These are phyloP conservation scores for Julus scandinavius DNA, from an alignment of 2,888 invertebrate genomes.

Conservation along the genomic window DNA sequence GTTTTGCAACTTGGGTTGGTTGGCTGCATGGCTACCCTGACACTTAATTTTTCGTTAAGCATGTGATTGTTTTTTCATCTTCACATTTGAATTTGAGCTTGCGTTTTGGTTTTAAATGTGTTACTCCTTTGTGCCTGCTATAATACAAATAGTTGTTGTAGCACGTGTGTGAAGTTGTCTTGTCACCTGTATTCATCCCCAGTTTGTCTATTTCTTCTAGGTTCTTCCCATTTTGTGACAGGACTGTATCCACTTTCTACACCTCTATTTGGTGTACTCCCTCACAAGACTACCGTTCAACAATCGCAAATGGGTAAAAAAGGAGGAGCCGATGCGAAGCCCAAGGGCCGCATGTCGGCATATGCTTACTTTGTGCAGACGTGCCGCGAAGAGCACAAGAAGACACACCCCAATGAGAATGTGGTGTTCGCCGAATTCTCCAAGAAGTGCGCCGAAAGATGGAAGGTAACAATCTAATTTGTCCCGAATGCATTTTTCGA, in stretches of 20 bases:
- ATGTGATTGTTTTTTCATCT: no score
- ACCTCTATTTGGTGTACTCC: conserved; percentile 52
- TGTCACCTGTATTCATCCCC: background rate
- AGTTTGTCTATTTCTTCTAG: background rate
- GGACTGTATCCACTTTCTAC: conserved; percentile 54
- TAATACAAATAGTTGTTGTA: background rate
- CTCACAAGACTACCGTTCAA: conserved; percentile 50
- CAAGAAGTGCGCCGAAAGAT: conserved; percentile 97
- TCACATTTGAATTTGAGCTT: background rate
- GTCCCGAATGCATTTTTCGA: background rate
- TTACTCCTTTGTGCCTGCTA: background rate
- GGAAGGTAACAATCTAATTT: conserved; percentile 75
- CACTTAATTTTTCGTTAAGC: no score
- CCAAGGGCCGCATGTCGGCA: conserved; percentile 93
- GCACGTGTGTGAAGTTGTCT: no score
- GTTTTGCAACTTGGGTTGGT: background rate
- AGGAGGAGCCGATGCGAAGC: conserved; percentile 77
- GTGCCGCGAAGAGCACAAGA: conserved; percentile 99
- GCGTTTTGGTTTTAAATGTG: background rate
- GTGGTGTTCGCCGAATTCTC: conserved; percentile 99
- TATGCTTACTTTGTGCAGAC: conserved; percentile 99
- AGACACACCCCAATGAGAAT: conserved; percentile 98
- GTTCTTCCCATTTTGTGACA: conserved; percentile 53
- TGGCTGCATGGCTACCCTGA: background rate
- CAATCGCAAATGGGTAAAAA: conserved; percentile 65